phyloP scores from a whole-genome alignment of 2,888 invertebrate species.

The Hesperia comma region DNA sequence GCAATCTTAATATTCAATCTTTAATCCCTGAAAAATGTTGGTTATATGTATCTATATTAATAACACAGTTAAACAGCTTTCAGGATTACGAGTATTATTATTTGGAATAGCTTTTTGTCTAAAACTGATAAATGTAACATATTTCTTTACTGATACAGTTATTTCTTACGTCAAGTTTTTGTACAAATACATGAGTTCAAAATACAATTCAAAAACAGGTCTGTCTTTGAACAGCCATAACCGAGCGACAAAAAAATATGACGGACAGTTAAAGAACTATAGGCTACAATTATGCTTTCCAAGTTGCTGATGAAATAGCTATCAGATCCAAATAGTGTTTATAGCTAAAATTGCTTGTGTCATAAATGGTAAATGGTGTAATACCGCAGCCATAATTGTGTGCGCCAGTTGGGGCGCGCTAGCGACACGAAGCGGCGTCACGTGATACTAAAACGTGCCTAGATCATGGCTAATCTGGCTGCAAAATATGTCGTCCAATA shows the following conservation, averaged over 20 bases:
- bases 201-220: background rate
- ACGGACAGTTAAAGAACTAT: background rate
- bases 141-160: no score
- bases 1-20: no score
- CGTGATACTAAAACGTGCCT: constrained; percentile 64
- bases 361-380: constrained; percentile 41
- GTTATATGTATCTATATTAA: no score
- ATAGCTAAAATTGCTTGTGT: constrained; percentile 36
- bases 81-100: no score
- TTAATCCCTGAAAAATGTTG: no score
- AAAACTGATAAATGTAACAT: no score
- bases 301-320: constrained; percentile 26
- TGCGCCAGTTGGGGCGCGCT: constrained; percentile 54
- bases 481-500: constrained; percentile 29
- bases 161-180: no score
- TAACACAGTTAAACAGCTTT: no score
- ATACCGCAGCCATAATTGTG: constrained; percentile 56
- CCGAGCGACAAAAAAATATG: background rate
- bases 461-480: constrained; percentile 50
- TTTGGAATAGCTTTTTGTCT: no score
- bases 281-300: background rate
- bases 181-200: no score
- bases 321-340: constrained; percentile 32
- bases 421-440: constrained; percentile 63
- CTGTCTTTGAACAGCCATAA: background rate